Evolutionary conservation across 2,888 invertebrate genomes (phyloP).

Genomic region (Mythimna ferrago): DNA sequence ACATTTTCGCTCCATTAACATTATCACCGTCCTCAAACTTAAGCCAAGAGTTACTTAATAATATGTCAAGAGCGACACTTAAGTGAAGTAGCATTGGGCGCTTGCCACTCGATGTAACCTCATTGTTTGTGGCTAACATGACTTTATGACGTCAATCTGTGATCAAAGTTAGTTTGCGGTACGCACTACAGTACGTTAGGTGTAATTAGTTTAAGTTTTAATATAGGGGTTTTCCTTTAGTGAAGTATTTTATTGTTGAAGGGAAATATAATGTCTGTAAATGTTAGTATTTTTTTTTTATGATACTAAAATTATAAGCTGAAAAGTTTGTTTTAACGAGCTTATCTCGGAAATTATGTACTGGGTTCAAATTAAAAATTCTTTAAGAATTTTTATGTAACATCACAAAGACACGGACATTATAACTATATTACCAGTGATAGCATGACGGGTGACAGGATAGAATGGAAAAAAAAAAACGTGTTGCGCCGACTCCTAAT

Average conservation of each 20-base stretch:
- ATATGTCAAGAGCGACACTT: conserved; percentile 45
- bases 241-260: neutral
- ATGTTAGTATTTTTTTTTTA: neutral
- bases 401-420: no score
- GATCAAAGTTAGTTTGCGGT: conserved; percentile 21
- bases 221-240: conserved; percentile 10
- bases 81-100: conserved; percentile 51
- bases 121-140: conserved; percentile 56
- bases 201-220: neutral
- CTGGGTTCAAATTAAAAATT: no score
- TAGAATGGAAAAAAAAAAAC: no score
- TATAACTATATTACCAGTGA: no score
- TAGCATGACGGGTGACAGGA: no score
- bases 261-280: neutral
- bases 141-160: conserved; percentile 54
- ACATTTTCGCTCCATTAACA: neutral
- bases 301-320: no score
- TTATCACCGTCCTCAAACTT: conserved; percentile 10
- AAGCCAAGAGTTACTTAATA: conserved; percentile 32
- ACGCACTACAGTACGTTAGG: neutral
- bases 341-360: no score
- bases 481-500: no score
- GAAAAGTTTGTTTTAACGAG: no score
- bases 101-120: conserved; percentile 52
- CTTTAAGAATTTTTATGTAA: no score